Evolutionary conservation across 2,113 vertebrate species (phyloP), one percentile per base, ranked within the genome.

Genomic region (Campylomormyrus tamandua): DNA sequence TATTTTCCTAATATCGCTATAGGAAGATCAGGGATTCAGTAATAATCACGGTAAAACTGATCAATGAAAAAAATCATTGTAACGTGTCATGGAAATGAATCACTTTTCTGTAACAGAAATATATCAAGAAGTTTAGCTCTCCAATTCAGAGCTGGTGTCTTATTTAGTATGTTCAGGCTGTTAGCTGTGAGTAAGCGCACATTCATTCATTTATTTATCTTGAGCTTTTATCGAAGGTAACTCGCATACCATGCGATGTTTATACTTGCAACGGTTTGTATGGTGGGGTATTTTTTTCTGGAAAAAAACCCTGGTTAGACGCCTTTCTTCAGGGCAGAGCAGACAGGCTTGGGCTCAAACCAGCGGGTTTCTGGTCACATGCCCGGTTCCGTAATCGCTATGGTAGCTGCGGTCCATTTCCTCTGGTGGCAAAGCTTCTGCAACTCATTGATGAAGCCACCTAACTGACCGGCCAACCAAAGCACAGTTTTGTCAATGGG

Each of bases 331-430:
- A 49, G 45, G 83, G 42, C 45, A 85, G 42, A 49, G 62, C 50
- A 42, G 52, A 66, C 35, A 9, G 45, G 21, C 45, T 84, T 84
- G 83, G 45, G 17, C 39, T 84, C 39, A 11, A 45, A 10, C 83
- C 21, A n/a, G 9, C 21, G 3, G 83, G 19, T 6, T 46, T 48
- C 45, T 45, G 45, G 83, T 84, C 39, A 42, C 45, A 62, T 35
- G 49, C 35, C 35, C 93, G 92, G 93, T 90, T 91, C 1, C 88
- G 94, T 95, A 94, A 95, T 95, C 92, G 83, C 45, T 24, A 84
- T 21, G 45, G 35, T 84, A 48, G 45, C 45, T 19, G 3, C 24
- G 21, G 39, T 46, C 45, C 39, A 46, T 84, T 84, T 84, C 42
- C 39, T 84, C 83, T n/a, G 17, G 27, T 48, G 83, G 45, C 83